Evolutionary conservation across 1,140 invertebrate genomes (phyloP), one percentile per base, ranked within the genome.

Genomic region (Meloidogyne hapla): DNA sequence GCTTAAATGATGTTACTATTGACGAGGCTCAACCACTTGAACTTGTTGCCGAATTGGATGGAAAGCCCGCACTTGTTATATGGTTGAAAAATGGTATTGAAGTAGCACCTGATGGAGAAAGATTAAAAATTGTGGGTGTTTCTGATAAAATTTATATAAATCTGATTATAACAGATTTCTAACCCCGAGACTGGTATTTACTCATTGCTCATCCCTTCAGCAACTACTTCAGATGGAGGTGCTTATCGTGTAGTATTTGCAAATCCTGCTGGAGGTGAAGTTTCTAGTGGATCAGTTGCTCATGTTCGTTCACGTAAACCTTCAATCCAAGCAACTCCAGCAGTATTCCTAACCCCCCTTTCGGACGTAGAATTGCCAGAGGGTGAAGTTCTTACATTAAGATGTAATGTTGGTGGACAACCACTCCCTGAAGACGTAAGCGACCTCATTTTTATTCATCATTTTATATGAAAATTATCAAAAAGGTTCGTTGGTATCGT

Each of bases 21-120:
- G 73, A 84, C 48, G 84, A 86, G 66, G 79, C 82, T 28, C 69
- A 86, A 69, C 86, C 86, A 21, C 38, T 86, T 45, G 75, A 81
- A 42, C 73, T 86, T 3, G 56, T 33, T 25, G 75, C 75, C 69
- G 81, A 85, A 63, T 72, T 86, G 48, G 80, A 83, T 67, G 85
- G 85, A 6, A 79, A 42, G 18, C 85, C 85, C 8, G 78, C 77
- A 33, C 45, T 67, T 12, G 83, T 87, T 25, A 82, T 82, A 73
- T 81, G 80, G 80, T 88, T 81, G 67, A 92, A 92, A 66, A 92
- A 94, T 85, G 92, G 91, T 64, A 90, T 91, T 68, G 91, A 91
- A 84, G 81, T 96, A 1, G 93, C 91, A 88, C 92, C 92, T 18
- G 92, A 92, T 63, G 48, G 48, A 56, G 92, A 94, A 76, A 90